Evolutionary conservation across 2,113 vertebrate genomes (phyloP), one percentile per base, ranked within the genome.

Genomic region (Pavo muticus): DNA sequence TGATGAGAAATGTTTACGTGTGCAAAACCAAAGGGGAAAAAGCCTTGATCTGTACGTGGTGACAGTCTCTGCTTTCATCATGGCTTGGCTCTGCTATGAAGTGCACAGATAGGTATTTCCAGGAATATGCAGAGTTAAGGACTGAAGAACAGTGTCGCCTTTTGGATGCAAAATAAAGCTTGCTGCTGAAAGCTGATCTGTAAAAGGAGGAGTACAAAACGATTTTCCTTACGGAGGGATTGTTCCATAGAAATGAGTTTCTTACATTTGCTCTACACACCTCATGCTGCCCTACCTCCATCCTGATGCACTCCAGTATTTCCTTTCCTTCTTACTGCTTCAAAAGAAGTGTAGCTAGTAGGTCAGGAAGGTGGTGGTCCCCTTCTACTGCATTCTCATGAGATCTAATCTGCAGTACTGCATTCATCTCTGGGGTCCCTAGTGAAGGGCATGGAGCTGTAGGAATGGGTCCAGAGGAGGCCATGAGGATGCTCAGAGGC

Each of bases 1-100:
- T 59, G 42, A 40, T 8, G 11, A 32, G 3, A 63, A 63, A 64
- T 32, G 2, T 45, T 72, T 45, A 27, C 0, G 0, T 40, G 13
- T 40, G 37, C 8, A 74, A 44, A 40, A 72, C n/a, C 10, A 15
- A 20, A 16, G 11, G 6, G 5, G 25, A 48, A 80, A 60, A 75
- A 48, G 5, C n/a, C 21, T 11, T 67, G 30, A 59, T 54, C 12
- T 42, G 9, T 60, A 30, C 35, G 7, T 29, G 11, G 10, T 27
- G 35, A 39, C 60, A 57, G 32, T 30, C 23, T 61, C 27, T 21
- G 14, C 27, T 85, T 76, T 56, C 27, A 75, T 32, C 10, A 2
- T 11, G 45, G 6, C 45, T 35, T 45, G 52, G 15, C 17, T 11
- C 1, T 9, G 16, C 24, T 16, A 1, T 6, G 27, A 40, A 45